Percentiles rank a stretch among this genome's conserved stretches.
Evolutionary conservation across 2,888 invertebrate species (phyloP).

Genomic region (Eristalis arbustorum): DNA sequence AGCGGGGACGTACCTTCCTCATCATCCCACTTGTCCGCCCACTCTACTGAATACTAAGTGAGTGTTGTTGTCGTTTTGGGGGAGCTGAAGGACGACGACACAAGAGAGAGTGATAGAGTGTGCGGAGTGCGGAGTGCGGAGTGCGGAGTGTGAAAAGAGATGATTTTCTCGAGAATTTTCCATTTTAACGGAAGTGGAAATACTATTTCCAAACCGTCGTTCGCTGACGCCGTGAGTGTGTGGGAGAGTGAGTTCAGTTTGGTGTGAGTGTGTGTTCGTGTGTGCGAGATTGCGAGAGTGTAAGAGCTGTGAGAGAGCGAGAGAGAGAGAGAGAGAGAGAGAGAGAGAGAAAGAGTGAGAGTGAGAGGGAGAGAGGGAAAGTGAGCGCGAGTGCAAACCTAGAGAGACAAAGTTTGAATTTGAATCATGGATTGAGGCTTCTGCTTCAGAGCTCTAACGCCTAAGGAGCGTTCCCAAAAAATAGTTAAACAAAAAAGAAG

Average conservation of each 20-base stretch:
- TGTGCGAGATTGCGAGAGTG: background rate
- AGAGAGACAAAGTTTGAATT: constrained; percentile 23
- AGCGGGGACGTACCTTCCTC: background rate
- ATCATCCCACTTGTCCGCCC: constrained; percentile 3
- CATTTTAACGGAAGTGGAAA: constrained; percentile 50
- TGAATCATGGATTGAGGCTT: background rate
- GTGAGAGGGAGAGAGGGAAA: constrained; percentile 4
- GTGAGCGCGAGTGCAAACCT: background rate
- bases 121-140: constrained; percentile 25
- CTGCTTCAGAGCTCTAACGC: background rate
- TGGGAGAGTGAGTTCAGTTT: background rate
- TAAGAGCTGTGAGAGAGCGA: background rate
- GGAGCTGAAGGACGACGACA: constrained; percentile 36
- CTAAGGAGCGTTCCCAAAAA: background rate
- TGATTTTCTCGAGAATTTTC: constrained; percentile 58
- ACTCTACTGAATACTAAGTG: constrained; percentile 3
- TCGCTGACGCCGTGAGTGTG: background rate
- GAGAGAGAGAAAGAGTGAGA: no score
- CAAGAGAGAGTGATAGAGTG: no score
- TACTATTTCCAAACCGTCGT: constrained; percentile 1
- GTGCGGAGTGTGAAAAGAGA: constrained; percentile 20
- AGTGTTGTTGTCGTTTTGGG: constrained; percentile 32
- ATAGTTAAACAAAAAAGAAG: background rate
- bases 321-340: constrained; percentile 1
- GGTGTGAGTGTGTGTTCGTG: background rate